Evolutionary conservation across 2,888 invertebrate genomes (phyloP), one percentile per base, ranked within the genome.

Genomic region (Terebella lapidaria): DNA sequence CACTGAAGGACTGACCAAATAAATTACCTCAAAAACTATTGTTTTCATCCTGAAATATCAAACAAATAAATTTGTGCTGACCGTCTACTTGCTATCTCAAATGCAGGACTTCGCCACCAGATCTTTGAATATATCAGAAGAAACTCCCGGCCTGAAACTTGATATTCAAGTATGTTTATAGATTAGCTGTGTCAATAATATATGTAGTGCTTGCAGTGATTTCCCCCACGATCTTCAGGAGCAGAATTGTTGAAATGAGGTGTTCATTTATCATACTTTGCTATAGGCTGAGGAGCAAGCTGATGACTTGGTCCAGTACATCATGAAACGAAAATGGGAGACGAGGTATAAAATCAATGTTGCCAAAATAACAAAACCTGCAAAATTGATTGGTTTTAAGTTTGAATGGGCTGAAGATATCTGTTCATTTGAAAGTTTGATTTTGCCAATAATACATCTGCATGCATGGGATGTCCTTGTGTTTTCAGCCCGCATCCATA

Each of bases 401-500:
- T n/a, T n/a, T n/a, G n/a, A n/a, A n/a, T n/a, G n/a, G n/a, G n/a
- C n/a, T n/a, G n/a, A n/a, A n/a, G n/a, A n/a, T n/a, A n/a, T n/a
- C n/a, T n/a, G n/a, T n/a, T n/a, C n/a, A n/a, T n/a, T n/a, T n/a
- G n/a, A n/a, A n/a, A n/a, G n/a, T n/a, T n/a, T n/a, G n/a, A n/a
- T n/a, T n/a, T n/a, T n/a, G n/a, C n/a, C n/a, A n/a, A n/a, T n/a
- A n/a, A n/a, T n/a, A n/a, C n/a, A n/a, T n/a, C n/a, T n/a, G n/a
- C n/a, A n/a, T n/a, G n/a, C n/a, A n/a, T n/a, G n/a, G n/a, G n/a
- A n/a, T n/a, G n/a, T n/a, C 5, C 20, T 20, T 54, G 10, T 28
- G 10, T 15, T 46, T 56, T 35, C 67, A 76, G 75, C 56, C 74
- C 76, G 1, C 75, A 77, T 64, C 76, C 77, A 4, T 77, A 74